phyloP scores from a whole-genome alignment of 2,888 invertebrate genomes.

The Chesias legatella region DNA sequence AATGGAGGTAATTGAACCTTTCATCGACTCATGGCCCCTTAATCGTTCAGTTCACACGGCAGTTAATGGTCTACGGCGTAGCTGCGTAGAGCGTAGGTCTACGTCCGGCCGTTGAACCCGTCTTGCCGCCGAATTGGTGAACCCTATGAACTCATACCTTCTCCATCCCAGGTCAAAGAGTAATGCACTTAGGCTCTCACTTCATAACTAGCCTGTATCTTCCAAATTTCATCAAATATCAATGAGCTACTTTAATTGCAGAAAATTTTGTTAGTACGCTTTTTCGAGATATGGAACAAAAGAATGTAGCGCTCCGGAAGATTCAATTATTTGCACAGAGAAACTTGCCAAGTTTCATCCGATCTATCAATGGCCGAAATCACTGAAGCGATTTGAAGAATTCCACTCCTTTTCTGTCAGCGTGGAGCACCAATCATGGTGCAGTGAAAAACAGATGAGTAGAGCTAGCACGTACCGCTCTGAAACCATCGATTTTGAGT shows the following conservation, averaged over 20 bases:
- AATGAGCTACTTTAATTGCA: constrained; percentile 1
- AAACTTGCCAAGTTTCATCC: constrained; percentile 11
- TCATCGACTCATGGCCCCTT: constrained; percentile 13
- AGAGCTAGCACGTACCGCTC: constrained; percentile 41
- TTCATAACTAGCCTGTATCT: constrained; percentile 17
- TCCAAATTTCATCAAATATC: constrained; percentile 13
- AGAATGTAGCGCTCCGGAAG: background rate
- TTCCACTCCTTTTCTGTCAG: constrained; percentile 11
- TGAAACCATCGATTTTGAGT: constrained; percentile 62
- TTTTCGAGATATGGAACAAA: background rate
- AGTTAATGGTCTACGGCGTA: constrained; percentile 64
- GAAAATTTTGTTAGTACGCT: constrained; percentile 4
- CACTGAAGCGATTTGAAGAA: constrained; percentile 3
- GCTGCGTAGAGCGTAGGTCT: constrained; percentile 73
- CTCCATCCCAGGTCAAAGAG: constrained; percentile 55
- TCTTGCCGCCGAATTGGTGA: constrained; percentile 59
- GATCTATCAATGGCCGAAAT: constrained; percentile 6
- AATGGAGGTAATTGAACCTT: constrained; percentile 18
- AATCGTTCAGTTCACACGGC: constrained; percentile 31
- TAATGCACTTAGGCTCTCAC: constrained; percentile 44
- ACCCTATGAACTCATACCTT: constrained; percentile 57
- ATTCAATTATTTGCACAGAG: constrained; percentile 3
- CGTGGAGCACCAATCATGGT: constrained; percentile 21
- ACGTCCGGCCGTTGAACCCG: constrained; percentile 67
- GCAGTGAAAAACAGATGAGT: constrained; percentile 30